Percentiles rank a stretch among this genome's conserved stretches.
Conservation (phyloP, 2,797 vertebrate species). For the Labeo calbasu region DNA sequence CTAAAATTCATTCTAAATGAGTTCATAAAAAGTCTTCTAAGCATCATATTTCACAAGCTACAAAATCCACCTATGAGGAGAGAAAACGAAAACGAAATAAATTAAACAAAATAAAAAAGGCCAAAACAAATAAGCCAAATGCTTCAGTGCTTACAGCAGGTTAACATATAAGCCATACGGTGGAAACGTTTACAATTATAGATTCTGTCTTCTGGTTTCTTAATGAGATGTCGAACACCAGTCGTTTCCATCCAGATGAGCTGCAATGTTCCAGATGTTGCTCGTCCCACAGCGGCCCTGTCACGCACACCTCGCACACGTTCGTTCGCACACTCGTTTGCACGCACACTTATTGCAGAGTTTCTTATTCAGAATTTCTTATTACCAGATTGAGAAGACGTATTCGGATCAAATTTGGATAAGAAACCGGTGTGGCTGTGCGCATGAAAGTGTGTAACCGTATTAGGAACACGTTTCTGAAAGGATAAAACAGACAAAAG, state of each 20-base stretch:
- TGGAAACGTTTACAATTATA: constrained; percentile 73
- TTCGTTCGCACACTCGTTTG: constrained; percentile 23
- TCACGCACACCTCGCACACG: constrained; percentile 49
- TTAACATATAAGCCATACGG: constrained; percentile 68
- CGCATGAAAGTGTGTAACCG: constrained; percentile 24
- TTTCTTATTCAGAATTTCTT: constrained; percentile 38
- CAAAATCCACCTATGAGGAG: constrained; percentile 78
- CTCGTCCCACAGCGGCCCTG: constrained; percentile 48
- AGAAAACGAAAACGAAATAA: constrained; percentile 33
- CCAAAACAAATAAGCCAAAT: constrained; percentile 62
- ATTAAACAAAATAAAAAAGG: constrained; percentile 59
- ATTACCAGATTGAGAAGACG: constrained; percentile 45
- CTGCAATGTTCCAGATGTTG: constrained; percentile 41
- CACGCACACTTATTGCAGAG: constrained; percentile 58
- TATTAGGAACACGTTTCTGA: too few relatives aligned
- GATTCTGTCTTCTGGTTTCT: constrained; percentile 62
- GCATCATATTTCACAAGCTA: constrained; percentile 80
- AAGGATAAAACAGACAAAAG: constrained; percentile 8
- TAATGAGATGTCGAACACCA: constrained; percentile 37
- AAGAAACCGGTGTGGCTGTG: constrained; percentile 36
- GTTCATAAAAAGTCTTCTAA: constrained; percentile 71
- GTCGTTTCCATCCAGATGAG: constrained; percentile 42
- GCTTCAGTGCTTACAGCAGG: constrained; percentile 59
- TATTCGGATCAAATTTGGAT: constrained; percentile 8
- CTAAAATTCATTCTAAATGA: constrained; percentile 75